These are phyloP conservation scores for Ranitomeya variabilis DNA, from an alignment of 2,113 vertebrate species.

Conservation along the genomic window DNA sequence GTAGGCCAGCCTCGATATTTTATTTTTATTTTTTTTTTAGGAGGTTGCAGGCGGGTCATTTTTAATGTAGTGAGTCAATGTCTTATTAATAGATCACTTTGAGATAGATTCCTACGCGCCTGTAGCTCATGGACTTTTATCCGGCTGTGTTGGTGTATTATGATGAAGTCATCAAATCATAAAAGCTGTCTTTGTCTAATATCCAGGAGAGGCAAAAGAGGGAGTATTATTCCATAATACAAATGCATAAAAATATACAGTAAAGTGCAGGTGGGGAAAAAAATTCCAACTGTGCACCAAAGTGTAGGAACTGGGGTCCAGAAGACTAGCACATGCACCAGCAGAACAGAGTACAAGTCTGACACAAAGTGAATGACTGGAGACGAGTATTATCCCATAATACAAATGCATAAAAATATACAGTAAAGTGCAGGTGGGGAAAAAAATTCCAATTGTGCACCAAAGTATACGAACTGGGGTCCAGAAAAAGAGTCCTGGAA, in stretches of 20 bases:
- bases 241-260: too few relatives aligned
- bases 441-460: too few relatives aligned
- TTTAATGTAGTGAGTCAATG: slow-evolving; percentile 31
- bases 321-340: too few relatives aligned
- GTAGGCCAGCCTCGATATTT: background rate
- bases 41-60: background rate
- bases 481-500: too few relatives aligned
- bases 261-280: too few relatives aligned
- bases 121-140: background rate
- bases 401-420: background rate
- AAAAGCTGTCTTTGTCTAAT: background rate
- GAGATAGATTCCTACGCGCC: background rate
- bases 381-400: background rate
- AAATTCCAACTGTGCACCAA: too few relatives aligned
- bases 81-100: slow-evolving; percentile 26
- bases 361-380: too few relatives aligned
- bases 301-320: too few relatives aligned
- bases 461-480: too few relatives aligned
- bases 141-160: background rate
- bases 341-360: too few relatives aligned
- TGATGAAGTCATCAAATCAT: slow-evolving; percentile 11
- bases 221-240: background rate
- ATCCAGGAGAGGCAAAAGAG: background rate
- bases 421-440: too few relatives aligned
- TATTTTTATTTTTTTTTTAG: too few relatives aligned